phyloP scores from a whole-genome alignment of 35 echinoderm and acorn worm species.

The Stichopus chloronotus region DNA sequence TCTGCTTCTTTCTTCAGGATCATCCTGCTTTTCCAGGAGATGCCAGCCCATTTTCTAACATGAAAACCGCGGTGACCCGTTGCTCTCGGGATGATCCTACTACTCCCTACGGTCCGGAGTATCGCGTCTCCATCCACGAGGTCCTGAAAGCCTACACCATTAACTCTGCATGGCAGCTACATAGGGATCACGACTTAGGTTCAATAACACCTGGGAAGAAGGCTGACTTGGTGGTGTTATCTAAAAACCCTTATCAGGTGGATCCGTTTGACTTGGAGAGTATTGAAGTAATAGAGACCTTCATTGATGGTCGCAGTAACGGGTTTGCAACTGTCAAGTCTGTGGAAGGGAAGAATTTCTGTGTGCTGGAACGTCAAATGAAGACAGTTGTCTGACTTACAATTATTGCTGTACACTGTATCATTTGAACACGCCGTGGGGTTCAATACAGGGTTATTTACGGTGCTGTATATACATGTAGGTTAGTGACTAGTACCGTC shows the following conservation, averaged over 20 bases:
- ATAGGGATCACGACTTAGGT: slow-evolving; percentile 48
- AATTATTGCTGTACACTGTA: too few species aligned
- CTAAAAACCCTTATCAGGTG: slow-evolving; percentile 50
- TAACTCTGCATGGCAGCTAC: slow-evolving; percentile 63
- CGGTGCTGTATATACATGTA: too few species aligned
- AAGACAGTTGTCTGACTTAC: too few species aligned
- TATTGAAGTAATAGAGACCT: slow-evolving; percentile 59
- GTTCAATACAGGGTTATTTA: too few species aligned
- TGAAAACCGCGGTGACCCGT: slow-evolving; percentile 64
- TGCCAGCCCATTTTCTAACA: slow-evolving; percentile 58
- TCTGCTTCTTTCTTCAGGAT: slow-evolving; percentile 35
- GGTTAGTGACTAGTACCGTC: too few species aligned
- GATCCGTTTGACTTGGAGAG: slow-evolving; percentile 54
- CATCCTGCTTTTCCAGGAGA: slow-evolving; percentile 64
- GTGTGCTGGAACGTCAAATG: too few species aligned
- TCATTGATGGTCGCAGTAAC: slow-evolving; percentile 45
- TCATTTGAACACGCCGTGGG: too few species aligned
- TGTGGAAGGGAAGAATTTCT: too few species aligned
- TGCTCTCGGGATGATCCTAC: slow-evolving; percentile 59
- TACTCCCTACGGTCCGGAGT: slow-evolving; percentile 69
- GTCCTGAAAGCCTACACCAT: slow-evolving; percentile 70
- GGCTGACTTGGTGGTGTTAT: slow-evolving; percentile 60
- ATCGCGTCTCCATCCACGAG: slow-evolving; percentile 61
- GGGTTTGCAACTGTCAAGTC: neutral
- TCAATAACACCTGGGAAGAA: slow-evolving; percentile 56